These are phyloP conservation scores for Pseudomyrmex pallidus DNA, from an alignment of 1,140 invertebrate species.

Conservation along the genomic window DNA sequence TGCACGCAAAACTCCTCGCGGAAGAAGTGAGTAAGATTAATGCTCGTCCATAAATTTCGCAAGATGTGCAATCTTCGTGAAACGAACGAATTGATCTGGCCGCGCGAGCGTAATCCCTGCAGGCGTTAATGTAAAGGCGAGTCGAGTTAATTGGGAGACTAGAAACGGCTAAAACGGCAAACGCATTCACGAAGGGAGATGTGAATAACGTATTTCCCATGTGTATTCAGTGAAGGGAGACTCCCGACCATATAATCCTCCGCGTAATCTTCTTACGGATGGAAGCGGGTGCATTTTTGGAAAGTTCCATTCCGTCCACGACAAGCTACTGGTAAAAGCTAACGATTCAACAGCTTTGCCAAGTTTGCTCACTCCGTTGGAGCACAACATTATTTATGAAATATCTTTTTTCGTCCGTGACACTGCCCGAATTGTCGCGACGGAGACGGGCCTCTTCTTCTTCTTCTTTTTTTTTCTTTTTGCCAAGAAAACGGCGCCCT, in stretches of 20 bases:
- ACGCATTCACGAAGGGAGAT: background rate
- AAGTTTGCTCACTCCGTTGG: background rate
- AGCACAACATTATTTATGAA: background rate
- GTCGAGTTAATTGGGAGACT: constrained; percentile 57
- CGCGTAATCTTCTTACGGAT: constrained; percentile 40
- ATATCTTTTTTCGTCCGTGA: background rate
- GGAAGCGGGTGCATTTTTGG: constrained; percentile 5
- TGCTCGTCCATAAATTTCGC: background rate
- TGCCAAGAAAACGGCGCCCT: background rate
- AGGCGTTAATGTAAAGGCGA: constrained; percentile 58
- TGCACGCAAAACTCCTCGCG: background rate
- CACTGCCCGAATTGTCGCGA: background rate
- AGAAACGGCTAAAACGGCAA: background rate
- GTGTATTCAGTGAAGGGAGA: constrained; percentile 40
- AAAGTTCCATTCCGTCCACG: constrained; percentile 13
- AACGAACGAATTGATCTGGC: constrained; percentile 5
- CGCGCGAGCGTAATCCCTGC: constrained; percentile 32
- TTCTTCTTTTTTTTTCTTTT: no score
- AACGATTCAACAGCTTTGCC: constrained; percentile 29
- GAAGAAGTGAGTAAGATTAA: constrained; percentile 25
- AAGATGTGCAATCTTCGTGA: background rate
- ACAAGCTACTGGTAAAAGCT: background rate
- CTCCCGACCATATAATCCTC: constrained; percentile 26
- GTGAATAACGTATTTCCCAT: constrained; percentile 54
- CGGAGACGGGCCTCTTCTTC: background rate